Evolutionary conservation across 2,888 invertebrate genomes (phyloP), one percentile per base, ranked within the genome.

Genomic region (Trachelus iudaicus): DNA sequence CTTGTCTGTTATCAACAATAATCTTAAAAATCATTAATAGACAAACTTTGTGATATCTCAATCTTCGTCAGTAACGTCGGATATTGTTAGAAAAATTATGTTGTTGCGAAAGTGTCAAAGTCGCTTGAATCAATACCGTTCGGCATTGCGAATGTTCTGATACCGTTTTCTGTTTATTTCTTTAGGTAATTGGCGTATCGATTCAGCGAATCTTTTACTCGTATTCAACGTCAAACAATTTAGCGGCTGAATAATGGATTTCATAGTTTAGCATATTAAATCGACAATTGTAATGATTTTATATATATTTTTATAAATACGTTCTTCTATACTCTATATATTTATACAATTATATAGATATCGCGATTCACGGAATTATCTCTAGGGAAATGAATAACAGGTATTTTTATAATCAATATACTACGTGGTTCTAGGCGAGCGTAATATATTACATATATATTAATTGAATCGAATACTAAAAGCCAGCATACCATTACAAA

Each of bases 201-300:
- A 23, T 56, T 56, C 40, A 6, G 40, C 4, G 23, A 56, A 56
- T 56, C 9, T 56, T 56, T 56, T 23, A 23, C 1, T 56, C 40
- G 31, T 30, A 6, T 71, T 33, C 71, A 30, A 71, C 71, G 15
- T 30, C 31, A 30, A 71, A 71, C 31, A 30, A 13, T 9, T 71
- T 71, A 71, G 4, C 23, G 31, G 71, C 71, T 71, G 71, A 11
- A 1, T 71, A 33, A 71, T 71, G 15, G 71, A 71, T 71, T 71
- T 71, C 71, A 71, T 71, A 71, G 31, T 15, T 13, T 71, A 71
- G 71, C 31, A 56, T 71, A 9, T 71, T 71, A 30, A 15, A 71
- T 71, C 71, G 71, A 30, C 31, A 31, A 68, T 75, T 75, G 68
- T 68, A 69, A 75, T 75, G 69, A 68, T 75, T 75, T 75, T 75